These are phyloP conservation scores for Setophaga petechia DNA, from an alignment of 2,113 vertebrate species.

Conservation along the genomic window DNA sequence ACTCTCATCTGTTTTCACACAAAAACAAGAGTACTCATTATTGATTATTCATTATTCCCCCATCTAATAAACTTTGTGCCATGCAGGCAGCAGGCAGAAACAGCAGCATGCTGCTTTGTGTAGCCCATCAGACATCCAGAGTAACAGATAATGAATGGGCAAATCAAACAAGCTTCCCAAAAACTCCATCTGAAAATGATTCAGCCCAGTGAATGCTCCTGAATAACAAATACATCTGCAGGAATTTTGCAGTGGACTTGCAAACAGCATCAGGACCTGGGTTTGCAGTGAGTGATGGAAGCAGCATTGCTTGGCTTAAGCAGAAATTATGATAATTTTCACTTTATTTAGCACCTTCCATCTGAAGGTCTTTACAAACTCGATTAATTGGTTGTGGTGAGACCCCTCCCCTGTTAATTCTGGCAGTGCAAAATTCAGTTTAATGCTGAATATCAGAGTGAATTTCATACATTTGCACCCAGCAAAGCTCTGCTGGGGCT, in stretches of 20 bases:
- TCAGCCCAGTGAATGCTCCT: background rate
- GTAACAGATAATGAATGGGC: slow-evolving; percentile 7
- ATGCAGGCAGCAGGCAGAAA: background rate
- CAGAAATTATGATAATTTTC: background rate
- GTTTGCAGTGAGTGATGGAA: background rate
- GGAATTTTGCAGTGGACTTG: background rate
- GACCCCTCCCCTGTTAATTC: background rate
- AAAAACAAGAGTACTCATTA: slow-evolving; percentile 18
- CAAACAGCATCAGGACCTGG: background rate
- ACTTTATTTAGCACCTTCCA: background rate
- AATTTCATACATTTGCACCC: background rate
- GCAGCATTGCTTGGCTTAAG: background rate
- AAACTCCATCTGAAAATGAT: background rate
- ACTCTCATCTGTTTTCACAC: slow-evolving; percentile 5
- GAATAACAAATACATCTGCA: slow-evolving; percentile 36
- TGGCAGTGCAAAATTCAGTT: background rate
- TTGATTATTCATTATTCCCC: slow-evolving; percentile 53
- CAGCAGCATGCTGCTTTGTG: background rate
- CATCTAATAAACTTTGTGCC: slow-evolving; percentile 32
- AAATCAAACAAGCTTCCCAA: slow-evolving; percentile 6
- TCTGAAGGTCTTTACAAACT: background rate
- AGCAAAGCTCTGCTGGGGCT: background rate
- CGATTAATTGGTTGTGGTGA: background rate
- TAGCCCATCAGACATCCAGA: background rate
- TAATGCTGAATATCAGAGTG: background rate